phyloP scores from a whole-genome alignment of 2,113 vertebrate species.

The Tenebrosternarchus preto region DNA sequence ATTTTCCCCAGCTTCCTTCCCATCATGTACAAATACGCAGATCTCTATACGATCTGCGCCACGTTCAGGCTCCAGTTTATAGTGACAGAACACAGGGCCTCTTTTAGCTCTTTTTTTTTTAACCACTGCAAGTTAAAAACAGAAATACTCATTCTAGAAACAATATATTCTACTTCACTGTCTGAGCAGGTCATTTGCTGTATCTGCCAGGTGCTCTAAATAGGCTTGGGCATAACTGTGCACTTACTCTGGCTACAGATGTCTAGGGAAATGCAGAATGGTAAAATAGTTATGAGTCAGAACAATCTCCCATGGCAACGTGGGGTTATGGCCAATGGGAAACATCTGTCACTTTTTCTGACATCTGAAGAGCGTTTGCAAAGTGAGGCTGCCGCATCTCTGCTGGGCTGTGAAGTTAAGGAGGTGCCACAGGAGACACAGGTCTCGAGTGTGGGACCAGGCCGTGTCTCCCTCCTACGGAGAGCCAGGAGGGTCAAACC shows the following conservation, averaged over 20 bases:
- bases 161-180: no score
- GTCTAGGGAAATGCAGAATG: no score
- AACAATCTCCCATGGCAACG: background rate
- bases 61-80: background rate
- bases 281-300: background rate
- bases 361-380: constrained; percentile 3
- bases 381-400: background rate
- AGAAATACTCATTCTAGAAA: background rate
- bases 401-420: constrained; percentile 15
- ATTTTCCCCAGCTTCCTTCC: no score
- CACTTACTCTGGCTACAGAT: no score
- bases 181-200: no score
- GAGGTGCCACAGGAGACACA: constrained; percentile 9
- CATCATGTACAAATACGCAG: no score
- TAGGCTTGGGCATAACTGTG: no score
- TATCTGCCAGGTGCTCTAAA: no score
- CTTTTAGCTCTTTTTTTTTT: background rate
- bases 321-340: background rate
- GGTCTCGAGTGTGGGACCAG: constrained; percentile 16
- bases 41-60: no score
- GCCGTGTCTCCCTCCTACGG: background rate
- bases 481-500: constrained; percentile 1
- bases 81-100: background rate
- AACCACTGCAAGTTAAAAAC: background rate
- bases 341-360: background rate